These are phyloP conservation scores for Cephus nigrinus DNA, from an alignment of 2,888 invertebrate genomes.

Conservation along the genomic window DNA sequence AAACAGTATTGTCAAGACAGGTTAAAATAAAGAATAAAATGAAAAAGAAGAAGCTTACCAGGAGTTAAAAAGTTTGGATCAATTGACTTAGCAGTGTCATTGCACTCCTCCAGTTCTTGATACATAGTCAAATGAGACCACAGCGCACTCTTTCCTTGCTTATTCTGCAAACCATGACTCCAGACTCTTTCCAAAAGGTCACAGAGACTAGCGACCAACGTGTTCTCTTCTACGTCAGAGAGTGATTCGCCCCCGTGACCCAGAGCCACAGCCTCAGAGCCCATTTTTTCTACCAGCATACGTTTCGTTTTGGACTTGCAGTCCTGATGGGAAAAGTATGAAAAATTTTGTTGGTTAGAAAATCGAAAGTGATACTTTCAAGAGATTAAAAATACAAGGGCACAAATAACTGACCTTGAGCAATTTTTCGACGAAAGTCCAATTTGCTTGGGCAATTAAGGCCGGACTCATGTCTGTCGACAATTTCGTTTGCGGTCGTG, in stretches of 20 bases:
- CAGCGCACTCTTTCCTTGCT: constrained; percentile 96
- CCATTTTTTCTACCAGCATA: constrained; percentile 99
- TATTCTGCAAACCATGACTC: constrained; percentile 96
- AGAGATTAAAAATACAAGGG: constrained; percentile 7
- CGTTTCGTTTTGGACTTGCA: constrained; percentile 96
- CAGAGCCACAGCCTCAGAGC: constrained; percentile 93
- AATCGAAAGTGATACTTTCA: constrained; percentile 8
- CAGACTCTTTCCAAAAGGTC: constrained; percentile 97
- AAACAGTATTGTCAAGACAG: neutral
- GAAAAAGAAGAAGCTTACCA: constrained; percentile 65
- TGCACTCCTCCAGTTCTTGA: constrained; percentile 83
- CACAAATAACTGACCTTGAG: constrained; percentile 77
- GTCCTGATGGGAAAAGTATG: constrained; percentile 68
- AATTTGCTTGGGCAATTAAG: constrained; percentile 94
- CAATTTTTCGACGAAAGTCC: constrained; percentile 97
- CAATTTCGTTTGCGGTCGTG: constrained; percentile 67
- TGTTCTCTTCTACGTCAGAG: constrained; percentile 93
- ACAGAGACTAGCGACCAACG: constrained; percentile 96
- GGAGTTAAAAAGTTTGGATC: constrained; percentile 74
- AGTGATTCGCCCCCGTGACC: constrained; percentile 85
- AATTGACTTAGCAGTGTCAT: constrained; percentile 69
- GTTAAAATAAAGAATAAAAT: constrained; percentile 3
- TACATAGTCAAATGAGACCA: constrained; percentile 96
- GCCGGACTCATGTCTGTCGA: constrained; percentile 83
- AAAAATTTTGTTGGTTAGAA: constrained; percentile 11